Conservation (phyloP, 2,113 vertebrate species). For the Apeltes quadracus region DNA sequence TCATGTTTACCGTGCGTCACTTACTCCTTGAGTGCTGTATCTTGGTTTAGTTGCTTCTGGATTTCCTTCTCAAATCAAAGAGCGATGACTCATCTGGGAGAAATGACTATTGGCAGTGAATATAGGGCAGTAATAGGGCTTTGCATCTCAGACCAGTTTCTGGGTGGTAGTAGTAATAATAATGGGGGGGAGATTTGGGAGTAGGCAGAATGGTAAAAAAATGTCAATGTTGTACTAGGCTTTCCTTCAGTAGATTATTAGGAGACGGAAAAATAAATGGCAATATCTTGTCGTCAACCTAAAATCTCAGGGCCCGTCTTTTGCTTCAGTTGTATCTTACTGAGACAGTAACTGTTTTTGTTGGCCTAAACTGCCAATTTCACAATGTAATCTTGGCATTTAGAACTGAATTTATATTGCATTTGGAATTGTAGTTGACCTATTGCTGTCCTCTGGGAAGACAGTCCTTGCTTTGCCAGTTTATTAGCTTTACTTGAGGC, state of each 20-base stretch:
- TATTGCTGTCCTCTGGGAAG: background rate
- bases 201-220: constrained; percentile 25
- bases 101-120: constrained; percentile 49
- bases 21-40: constrained; percentile 21
- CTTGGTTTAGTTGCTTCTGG: constrained; percentile 43
- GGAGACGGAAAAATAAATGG: constrained; percentile 15
- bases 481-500: background rate
- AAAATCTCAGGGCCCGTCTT: background rate
- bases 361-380: background rate
- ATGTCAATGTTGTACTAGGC: constrained; percentile 38
- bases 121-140: constrained; percentile 40
- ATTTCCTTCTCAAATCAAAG: constrained; percentile 49
- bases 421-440: background rate
- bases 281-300: constrained; percentile 12
- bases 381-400: background rate
- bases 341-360: background rate
- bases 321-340: background rate
- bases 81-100: constrained; percentile 57
- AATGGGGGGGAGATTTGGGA: constrained; percentile 15
- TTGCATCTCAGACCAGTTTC: constrained; percentile 30
- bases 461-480: background rate
- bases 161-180: constrained; percentile 37
- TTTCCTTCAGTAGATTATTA: constrained; percentile 35
- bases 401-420: background rate
- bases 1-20: constrained; percentile 10